These are phyloP conservation scores for Rostratula benghalensis DNA, from an alignment of 2,113 vertebrate species.

Conservation along the genomic window DNA sequence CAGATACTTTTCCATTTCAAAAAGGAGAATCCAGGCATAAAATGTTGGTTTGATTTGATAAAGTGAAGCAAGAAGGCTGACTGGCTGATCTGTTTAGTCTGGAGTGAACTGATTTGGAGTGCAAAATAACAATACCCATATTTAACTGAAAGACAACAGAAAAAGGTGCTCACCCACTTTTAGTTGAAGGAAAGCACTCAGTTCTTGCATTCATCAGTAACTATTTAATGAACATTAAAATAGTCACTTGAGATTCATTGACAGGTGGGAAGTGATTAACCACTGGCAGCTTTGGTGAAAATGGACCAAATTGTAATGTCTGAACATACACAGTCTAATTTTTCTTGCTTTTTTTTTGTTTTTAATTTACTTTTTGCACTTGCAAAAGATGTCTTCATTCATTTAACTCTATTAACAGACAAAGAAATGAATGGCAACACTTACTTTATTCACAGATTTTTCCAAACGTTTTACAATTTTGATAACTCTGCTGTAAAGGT, in stretches of 20 bases:
- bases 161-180: not conserved
- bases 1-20: not conserved
- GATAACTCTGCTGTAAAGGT: not conserved
- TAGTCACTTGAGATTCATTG: constrained; percentile 40
- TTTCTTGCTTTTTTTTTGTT: not conserved
- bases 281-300: not conserved
- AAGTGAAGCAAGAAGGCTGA: not conserved
- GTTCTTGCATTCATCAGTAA: constrained; percentile 23
- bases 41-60: not conserved
- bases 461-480: not conserved
- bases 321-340: not conserved
- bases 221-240: constrained; percentile 40
- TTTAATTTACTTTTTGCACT: not conserved
- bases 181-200: not conserved
- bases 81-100: not conserved
- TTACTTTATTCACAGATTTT: not conserved
- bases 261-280: constrained; percentile 40
- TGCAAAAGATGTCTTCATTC: not conserved
- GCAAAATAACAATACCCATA: not conserved
- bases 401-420: not conserved
- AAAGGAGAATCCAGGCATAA: not conserved
- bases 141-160: not conserved
- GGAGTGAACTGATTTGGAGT: not conserved
- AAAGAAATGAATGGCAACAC: not conserved
- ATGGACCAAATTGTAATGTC: not conserved